Conservation (phyloP, 92 coral and sea anemone genomes). For the Nematostella vectensis region DNA sequence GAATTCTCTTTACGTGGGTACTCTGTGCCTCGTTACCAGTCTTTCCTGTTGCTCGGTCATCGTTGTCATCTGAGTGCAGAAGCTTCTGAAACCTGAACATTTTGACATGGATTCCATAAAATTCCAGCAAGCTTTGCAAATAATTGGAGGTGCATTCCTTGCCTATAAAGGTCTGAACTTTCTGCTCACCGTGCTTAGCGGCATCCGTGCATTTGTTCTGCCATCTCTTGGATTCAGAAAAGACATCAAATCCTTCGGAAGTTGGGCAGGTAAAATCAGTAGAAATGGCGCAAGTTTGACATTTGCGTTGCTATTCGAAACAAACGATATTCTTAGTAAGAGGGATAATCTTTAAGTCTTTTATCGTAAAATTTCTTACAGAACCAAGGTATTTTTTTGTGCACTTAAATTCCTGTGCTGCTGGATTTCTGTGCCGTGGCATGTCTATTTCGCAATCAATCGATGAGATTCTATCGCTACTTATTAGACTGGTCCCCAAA, state of each 20-base stretch:
- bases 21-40: too few species aligned
- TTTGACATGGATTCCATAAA: too few species aligned
- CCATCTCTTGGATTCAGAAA: conserved; percentile 64
- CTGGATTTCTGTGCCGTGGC: neutral
- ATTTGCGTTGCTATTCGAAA: too few species aligned
- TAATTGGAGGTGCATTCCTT: conserved; percentile 58
- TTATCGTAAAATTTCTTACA: too few species aligned
- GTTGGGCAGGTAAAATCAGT: conserved; percentile 67
- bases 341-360: too few species aligned
- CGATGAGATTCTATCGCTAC: too few species aligned
- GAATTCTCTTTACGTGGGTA: too few species aligned
- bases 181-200: conserved; percentile 32
- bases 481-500: neutral
- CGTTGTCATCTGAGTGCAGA: too few species aligned
- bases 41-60: too few species aligned
- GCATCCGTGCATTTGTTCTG: conserved; percentile 64
- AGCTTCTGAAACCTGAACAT: too few species aligned
- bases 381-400: neutral
- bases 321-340: too few species aligned
- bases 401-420: neutral
- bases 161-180: conserved; percentile 53
- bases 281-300: too few species aligned
- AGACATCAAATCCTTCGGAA: conserved; percentile 42
- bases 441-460: neutral
- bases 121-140: conserved; percentile 2